These are phyloP conservation scores for Oplegnathus fasciatus DNA, from an alignment of 2,113 vertebrate genomes.

Conservation along the genomic window DNA sequence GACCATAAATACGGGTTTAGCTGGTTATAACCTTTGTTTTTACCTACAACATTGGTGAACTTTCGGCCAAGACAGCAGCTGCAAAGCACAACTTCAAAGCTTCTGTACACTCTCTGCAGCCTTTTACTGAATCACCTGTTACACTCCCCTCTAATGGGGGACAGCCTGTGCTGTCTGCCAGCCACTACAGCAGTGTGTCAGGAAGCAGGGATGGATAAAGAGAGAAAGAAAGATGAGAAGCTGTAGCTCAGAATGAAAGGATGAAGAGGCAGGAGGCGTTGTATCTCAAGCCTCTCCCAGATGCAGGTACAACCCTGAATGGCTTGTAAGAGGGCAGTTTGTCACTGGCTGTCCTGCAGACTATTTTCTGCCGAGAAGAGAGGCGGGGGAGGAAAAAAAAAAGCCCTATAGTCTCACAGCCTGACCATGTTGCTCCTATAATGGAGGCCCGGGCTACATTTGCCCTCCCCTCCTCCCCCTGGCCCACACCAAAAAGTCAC, in stretches of 20 bases:
- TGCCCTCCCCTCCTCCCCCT: constrained; percentile 21
- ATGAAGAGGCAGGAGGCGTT: constrained; percentile 31
- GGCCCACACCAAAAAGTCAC: constrained; percentile 40
- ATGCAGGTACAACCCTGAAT: constrained; percentile 61
- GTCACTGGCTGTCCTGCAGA: constrained; percentile 64
- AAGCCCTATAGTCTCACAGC: constrained; percentile 28
- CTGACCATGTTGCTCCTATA: constrained; percentile 41
- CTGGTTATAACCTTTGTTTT: constrained; percentile 1
- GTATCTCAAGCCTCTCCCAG: constrained; percentile 46
- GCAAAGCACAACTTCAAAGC: background rate
- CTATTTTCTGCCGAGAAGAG: constrained; percentile 53
- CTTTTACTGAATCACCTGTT: constrained; percentile 24
- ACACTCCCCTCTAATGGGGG: background rate
- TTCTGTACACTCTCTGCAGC: background rate
- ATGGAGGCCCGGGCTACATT: constrained; percentile 36
- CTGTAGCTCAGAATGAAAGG: constrained; percentile 55
- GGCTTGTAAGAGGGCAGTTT: constrained; percentile 67
- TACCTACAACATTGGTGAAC: background rate
- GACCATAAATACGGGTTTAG: background rate
- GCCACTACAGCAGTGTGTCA: constrained; percentile 25
- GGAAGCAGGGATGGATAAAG: constrained; percentile 25
- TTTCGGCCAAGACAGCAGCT: background rate
- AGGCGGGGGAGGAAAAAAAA: constrained; percentile 13
- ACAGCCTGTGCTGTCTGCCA: constrained; percentile 15
- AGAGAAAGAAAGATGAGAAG: constrained; percentile 45